Base-by-base conservation (phyloP, 2,797 vertebrate genomes). In the Argyrosomus regius region DNA sequence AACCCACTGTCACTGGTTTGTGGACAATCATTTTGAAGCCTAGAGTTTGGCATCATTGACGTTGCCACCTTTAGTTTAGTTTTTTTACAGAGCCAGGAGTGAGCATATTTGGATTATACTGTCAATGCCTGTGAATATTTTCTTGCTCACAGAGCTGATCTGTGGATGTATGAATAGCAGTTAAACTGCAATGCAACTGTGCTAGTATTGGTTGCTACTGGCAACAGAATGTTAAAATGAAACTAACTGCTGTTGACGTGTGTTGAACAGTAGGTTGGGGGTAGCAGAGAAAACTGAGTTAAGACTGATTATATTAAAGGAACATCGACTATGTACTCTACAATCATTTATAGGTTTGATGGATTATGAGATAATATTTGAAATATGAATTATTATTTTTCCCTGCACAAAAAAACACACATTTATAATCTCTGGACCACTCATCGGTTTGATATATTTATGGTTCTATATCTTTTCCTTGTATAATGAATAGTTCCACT, bases 371-470 rank as follows among this genome's bases (percentile, higher is more conserved):
- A 46, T 65, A 59, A n/a, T 35, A 52, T 35, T 46, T 63, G 11
- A 81, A 67, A 77, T 16, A 24, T 74, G 6, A 68, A 76, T 50
- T 35, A 35, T 11, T 4, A 31, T 75, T 79, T 61, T 60, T 14
- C 12, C 8, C n/a, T 45, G 50, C 73, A 75, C 50, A 80, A 16
- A 56, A 24, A 52, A 46, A 31, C 35, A 80, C 0, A 64, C 14
- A 73, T 79, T 73, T 67, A 65, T 75, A 17, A 78, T 82, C 59
- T 65, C 41, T 26, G 14, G 63, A 20, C 16, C 31, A 20, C 45
- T 82, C 43, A 17, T 7, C 62, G 60, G 17, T 82, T 77, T 80
- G 45, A 63, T 86, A 45, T 60, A 53, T 72, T 18, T 45, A 50
- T 77, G 22, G 22, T 75, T 81, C 80, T 50, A 39, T 53, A 60